phyloP scores from a whole-genome alignment of 2,888 invertebrate genomes.

The Drosophila tripunctata region DNA sequence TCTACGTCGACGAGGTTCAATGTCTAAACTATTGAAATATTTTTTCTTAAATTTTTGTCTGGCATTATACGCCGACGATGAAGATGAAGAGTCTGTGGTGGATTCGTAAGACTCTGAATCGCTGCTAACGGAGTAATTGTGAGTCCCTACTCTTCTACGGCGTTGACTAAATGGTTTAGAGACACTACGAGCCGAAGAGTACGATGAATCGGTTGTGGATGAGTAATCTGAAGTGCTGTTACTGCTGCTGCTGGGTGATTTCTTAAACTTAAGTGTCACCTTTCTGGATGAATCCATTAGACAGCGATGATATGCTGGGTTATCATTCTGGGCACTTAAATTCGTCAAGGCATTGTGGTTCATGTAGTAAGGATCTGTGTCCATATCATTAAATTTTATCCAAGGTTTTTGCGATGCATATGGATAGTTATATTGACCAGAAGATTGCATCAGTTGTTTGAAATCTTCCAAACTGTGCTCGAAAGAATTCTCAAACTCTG shows the following conservation, averaged over 20 bases:
- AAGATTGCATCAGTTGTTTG: constrained; percentile 6
- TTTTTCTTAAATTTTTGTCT: not conserved
- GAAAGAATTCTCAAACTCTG: not conserved
- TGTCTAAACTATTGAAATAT: not conserved
- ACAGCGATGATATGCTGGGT: not conserved
- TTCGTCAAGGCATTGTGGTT: not conserved
- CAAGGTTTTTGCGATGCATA: not conserved
- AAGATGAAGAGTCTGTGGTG: constrained; percentile 19
- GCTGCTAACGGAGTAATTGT: not conserved
- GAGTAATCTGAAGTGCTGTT: constrained; percentile 19
- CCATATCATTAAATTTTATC: constrained; percentile 17
- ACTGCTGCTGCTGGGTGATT: not conserved
- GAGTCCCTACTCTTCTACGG: not conserved
- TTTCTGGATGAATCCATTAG: not conserved
- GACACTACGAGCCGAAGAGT: not conserved
- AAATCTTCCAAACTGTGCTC: constrained; percentile 2
- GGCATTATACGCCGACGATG: not conserved
- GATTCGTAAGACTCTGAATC: constrained; percentile 25
- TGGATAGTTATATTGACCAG: not conserved
- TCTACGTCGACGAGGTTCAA: not conserved
- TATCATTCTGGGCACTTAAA: not conserved
- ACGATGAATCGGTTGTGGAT: constrained; percentile 30
- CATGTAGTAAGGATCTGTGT: constrained; percentile 39
- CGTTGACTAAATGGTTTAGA: not conserved
- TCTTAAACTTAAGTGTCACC: not conserved